Base-by-base conservation (phyloP, 2,888 invertebrate species). In the Drosophila formosana region DNA sequence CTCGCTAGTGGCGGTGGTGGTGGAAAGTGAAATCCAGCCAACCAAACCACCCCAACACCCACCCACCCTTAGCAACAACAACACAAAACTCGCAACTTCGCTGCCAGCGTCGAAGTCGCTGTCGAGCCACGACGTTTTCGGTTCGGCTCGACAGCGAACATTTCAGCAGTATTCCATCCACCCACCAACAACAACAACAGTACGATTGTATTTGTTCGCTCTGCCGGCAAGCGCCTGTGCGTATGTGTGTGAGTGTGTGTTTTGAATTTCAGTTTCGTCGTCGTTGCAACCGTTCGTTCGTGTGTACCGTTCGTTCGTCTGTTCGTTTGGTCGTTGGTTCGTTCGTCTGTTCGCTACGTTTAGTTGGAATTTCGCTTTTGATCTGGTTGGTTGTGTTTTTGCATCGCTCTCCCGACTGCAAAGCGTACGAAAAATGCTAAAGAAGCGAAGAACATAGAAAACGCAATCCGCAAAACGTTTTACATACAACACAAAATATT, bases 341-440 rank as follows among this genome's bases (percentile, higher is more conserved):
- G n/a, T n/a, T 11, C 37, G 37, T 37, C 28, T 18, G 18, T 18
- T 18, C 18, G 18, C 18, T 18, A 18, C 43, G 43, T 75, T 90
- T 88, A 91, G 91, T 92, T 91, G 89, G 91, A 89, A 91, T 92
- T 92, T 90, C 90, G 91, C 92, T 92, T 91, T 92, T 89, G 88
- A 90, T 82, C 84, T 89, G 87, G 88, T 83, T 89, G 91, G 91
- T 91, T 89, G 88, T 87, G 77, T 80, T 78, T 60, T 72, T 50
- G 77, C 77, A 70, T 65, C 77, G 67, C 72, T 80, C 75, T 32
- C 57, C 65, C 61, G 72, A 78, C 75, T 81, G 66, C 69, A 76
- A 71, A 60, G 75, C 79, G 79, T 68, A 75, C 37, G 37, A 37
- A 75, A 56, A 61, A 79, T 78, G 79, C 64, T 74, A 78, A 78